A percentile compares a stretch with the other conserved stretches of the same genome.
Conservation (phyloP, 1,140 invertebrate genomes). For the Microplitis demolitor region DNA sequence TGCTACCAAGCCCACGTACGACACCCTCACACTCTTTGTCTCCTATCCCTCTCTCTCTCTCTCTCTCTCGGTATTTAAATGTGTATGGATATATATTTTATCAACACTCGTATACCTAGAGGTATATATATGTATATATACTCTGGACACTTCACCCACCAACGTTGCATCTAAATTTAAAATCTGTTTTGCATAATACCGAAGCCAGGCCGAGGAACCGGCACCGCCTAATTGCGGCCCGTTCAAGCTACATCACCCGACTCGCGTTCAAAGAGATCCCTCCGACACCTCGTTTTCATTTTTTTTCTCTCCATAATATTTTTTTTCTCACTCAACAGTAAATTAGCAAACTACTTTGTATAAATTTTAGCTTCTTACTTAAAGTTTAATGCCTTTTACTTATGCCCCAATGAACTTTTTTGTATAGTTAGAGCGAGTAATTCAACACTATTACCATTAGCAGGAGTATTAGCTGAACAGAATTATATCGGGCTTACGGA, state of each 20-base stretch:
- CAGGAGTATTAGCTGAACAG: no score
- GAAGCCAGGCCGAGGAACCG: constrained; percentile 34
- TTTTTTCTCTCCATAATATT: neutral
- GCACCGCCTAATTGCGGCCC: constrained; percentile 56
- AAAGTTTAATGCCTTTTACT: no score
- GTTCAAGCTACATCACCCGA: constrained; percentile 42
- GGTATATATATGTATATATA: neutral
- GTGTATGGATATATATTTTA: constrained; percentile 9
- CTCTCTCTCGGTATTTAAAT: neutral
- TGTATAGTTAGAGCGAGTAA: no score
- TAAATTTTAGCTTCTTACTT: no score
- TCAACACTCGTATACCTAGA: constrained; percentile 36
- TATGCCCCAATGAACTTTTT: neutral
- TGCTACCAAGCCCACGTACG: constrained; percentile 29
- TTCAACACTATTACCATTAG: no score
- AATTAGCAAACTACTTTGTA: no score
- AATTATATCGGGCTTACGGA: no score
- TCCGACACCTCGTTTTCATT: constrained; percentile 47
- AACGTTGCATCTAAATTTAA: constrained; percentile 60
- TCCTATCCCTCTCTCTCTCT: constrained; percentile 20
- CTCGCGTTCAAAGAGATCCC: constrained; percentile 33
- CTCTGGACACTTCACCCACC: constrained; percentile 28
- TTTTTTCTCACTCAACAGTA: neutral
- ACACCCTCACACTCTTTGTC: constrained; percentile 26
- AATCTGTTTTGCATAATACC: constrained; percentile 62